These are phyloP conservation scores for Poicephalus gulielmi DNA, from an alignment of 2,113 vertebrate genomes.

Conservation along the genomic window DNA sequence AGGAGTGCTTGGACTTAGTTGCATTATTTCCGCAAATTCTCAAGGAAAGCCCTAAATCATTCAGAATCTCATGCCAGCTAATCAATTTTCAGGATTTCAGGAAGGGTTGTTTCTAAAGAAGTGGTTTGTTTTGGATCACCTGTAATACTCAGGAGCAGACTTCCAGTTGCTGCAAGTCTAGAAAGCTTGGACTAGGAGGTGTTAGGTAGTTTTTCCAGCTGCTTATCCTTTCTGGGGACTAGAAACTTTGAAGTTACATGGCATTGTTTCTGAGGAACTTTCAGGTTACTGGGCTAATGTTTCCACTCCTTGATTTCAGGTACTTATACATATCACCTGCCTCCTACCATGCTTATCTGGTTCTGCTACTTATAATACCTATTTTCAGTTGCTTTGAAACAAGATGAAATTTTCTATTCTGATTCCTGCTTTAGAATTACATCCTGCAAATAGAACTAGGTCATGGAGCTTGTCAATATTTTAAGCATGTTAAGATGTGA, in stretches of 20 bases:
- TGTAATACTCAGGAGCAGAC: not conserved
- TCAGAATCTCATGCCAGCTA: not conserved
- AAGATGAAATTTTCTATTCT: not conserved
- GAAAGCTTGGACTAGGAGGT: not conserved
- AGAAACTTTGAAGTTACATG: not conserved
- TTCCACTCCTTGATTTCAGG: not conserved
- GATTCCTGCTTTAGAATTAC: not conserved
- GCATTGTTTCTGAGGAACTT: not conserved
- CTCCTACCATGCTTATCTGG: not conserved
- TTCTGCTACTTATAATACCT: not conserved
- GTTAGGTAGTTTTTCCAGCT: not conserved
- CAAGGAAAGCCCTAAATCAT: not conserved
- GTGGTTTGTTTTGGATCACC: not conserved
- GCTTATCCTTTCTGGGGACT: not conserved
- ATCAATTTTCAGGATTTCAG: not conserved
- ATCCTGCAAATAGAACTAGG: conserved; percentile 28
- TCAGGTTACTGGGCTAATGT: not conserved
- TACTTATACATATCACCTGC: not conserved
- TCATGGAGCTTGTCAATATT: conserved; percentile 9
- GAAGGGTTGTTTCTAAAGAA: not conserved
- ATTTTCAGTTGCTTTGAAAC: not conserved
- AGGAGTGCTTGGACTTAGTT: not conserved
- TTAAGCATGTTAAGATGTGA: conserved; percentile 30
- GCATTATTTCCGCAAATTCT: not conserved
- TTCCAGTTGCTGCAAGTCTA: not conserved